A percentile compares a stretch with the other conserved stretches of the same genome.
These are phyloP conservation scores for Archegozetes longisetosus DNA, from an alignment of 1,140 invertebrate genomes.

Conservation along the genomic window DNA sequence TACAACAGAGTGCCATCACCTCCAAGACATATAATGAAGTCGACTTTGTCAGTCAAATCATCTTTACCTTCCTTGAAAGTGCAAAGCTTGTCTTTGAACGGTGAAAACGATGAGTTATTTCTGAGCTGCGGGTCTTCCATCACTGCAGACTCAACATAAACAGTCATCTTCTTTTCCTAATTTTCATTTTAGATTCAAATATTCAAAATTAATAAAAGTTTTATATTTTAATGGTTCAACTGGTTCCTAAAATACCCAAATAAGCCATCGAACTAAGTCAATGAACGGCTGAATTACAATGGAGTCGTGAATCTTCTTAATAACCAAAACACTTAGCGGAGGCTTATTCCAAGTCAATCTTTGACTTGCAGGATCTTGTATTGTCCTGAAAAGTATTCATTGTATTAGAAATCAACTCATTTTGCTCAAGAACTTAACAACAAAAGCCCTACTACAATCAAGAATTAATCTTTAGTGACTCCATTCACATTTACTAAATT, in stretches of 20 bases:
- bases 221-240: no score
- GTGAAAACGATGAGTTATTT: slow-evolving; percentile 47
- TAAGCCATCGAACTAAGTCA: slow-evolving; percentile 81
- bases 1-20: slow-evolving; percentile 92
- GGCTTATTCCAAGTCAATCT: slow-evolving; percentile 90
- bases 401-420: no score
- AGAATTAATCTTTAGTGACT: no score
- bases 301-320: slow-evolving; percentile 85
- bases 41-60: slow-evolving; percentile 67
- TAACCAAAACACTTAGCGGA: slow-evolving; percentile 79
- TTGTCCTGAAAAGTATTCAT: slow-evolving; percentile 67
- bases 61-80: slow-evolving; percentile 69
- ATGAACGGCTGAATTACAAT: slow-evolving; percentile 75
- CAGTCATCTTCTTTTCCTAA: slow-evolving; percentile 82
- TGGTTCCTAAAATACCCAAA: slow-evolving; percentile 56
- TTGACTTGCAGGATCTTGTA: slow-evolving; percentile 90
- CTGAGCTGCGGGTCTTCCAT: slow-evolving; percentile 59
- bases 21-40: slow-evolving; percentile 88
- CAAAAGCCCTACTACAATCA: no score
- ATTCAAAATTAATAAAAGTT: no score
- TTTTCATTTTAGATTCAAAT: no score
- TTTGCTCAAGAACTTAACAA: no score
- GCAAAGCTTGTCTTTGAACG: slow-evolving; percentile 63
- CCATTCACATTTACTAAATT: no score
- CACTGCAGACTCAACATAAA: slow-evolving; percentile 77